phyloP scores from a whole-genome alignment of 1,140 invertebrate species.

The Scaptomyza graminum region DNA sequence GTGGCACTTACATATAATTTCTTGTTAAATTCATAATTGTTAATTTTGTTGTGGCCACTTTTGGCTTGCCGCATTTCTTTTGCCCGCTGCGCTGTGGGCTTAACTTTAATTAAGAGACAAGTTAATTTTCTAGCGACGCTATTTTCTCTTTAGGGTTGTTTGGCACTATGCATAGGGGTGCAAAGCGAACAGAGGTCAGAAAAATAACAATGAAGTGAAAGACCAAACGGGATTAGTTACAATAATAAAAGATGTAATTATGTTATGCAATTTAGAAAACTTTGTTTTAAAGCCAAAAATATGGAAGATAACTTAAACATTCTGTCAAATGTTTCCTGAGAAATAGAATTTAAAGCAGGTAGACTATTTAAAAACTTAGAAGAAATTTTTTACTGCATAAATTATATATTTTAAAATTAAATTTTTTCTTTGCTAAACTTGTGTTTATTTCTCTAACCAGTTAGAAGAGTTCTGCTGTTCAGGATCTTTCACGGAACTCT shows the following conservation, averaged over 20 bases:
- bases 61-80: constrained; percentile 39
- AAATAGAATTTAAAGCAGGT: no score
- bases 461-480: no score
- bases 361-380: no score
- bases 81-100: constrained; percentile 56
- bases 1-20: constrained; percentile 70
- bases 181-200: neutral
- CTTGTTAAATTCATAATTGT: constrained; percentile 83
- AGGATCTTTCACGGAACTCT: no score
- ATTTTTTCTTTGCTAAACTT: no score
- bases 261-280: neutral
- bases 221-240: neutral
- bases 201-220: constrained; percentile 2
- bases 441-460: no score
- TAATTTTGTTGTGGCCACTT: constrained; percentile 70
- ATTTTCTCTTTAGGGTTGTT: constrained; percentile 13
- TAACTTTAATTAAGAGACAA: constrained; percentile 83
- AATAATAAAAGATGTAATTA: neutral
- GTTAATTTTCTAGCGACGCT: constrained; percentile 39
- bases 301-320: no score
- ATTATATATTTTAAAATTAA: no score
- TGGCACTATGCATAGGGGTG: constrained; percentile 8
- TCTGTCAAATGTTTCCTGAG: no score
- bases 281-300: no score
- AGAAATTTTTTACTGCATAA: no score